Conservation (phyloP, 1,140 invertebrate species). For the Sycophila sp. region DNA sequence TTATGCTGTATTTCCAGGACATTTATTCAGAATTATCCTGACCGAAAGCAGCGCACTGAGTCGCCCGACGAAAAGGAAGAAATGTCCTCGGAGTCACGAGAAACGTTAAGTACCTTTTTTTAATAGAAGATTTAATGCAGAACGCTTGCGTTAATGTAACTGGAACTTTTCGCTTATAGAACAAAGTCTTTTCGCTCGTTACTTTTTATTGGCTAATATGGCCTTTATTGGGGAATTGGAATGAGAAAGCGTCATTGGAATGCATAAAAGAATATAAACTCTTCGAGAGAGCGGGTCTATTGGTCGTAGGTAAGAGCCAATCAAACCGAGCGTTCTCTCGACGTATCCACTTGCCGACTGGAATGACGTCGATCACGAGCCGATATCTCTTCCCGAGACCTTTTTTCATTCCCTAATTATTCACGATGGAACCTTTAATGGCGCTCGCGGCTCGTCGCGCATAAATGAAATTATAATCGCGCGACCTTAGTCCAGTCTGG, state of each 20-base stretch:
- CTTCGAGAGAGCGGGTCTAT: conserved; percentile 27
- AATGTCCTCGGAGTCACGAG: background rate
- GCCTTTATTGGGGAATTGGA: too few species aligned
- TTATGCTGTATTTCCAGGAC: conserved; percentile 69
- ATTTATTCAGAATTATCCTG: conserved; percentile 68
- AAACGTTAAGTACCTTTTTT: too few species aligned
- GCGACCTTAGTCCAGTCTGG: background rate
- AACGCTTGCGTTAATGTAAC: too few species aligned
- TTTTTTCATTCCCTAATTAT: conserved; percentile 16
- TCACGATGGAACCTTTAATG: conserved; percentile 18
- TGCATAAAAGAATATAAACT: conserved; percentile 23
- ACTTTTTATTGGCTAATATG: too few species aligned
- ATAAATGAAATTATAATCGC: conserved; percentile 33
- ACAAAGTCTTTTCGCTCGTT: too few species aligned
- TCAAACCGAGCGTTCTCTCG: conserved; percentile 42
- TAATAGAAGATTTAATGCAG: too few species aligned
- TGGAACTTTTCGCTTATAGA: too few species aligned
- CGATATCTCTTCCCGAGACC: background rate
- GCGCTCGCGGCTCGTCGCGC: background rate
- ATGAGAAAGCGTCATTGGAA: background rate
- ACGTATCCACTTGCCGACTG: too few species aligned
- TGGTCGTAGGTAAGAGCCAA: conserved; percentile 53
- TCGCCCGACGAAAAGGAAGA: background rate
- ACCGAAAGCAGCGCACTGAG: background rate
- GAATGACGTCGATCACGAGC: conserved; percentile 1